Evolutionary conservation across 1,140 invertebrate genomes (phyloP), one percentile per base, ranked within the genome.

Genomic region (Pogonomyrmex barbatus): DNA sequence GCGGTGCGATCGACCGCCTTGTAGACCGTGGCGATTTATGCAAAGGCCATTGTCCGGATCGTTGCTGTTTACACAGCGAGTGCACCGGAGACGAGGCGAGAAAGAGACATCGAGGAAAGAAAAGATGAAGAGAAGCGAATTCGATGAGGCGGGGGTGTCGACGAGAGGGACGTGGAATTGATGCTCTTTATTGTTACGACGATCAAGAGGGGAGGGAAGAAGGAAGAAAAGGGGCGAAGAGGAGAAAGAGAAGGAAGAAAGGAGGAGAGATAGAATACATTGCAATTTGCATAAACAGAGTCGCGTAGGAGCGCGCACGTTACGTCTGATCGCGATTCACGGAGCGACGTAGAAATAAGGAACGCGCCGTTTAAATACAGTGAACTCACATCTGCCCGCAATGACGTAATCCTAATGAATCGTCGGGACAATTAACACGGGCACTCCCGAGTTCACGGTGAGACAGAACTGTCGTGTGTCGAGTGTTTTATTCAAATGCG

Each of bases 21-120:
- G 8, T 56, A 75, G 36, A 56, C 17, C 14, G 4, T 45, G 33
- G 33, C 17, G 47, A 65, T 52, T 78, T 52, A 65, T 65, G 60
- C 47, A 65, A 52, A 79, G 60, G 47, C 60, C 60, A 79, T 79
- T 65, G 60, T 79, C 76, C 60, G 76, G 60, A 30, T 14, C 42
- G 75, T 77, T n/a, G 76, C 60, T 79, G 60, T 79, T 79, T 79
- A 52, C 76, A 65, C 14, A 79, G n/a, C 33, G 76, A 65, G 14
- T 17, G 58, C 60, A 24, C 10, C 30, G 45, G 12, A 58, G 39
- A 58, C 36, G 17, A n/a, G 33, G 14, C 58, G 47, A 17, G 9
- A 30, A 30, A 8, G 42, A 60, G 24, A 45, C 39, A 24, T 60
- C 12, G n/a, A 56, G 36, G 8, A 78, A 65, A 77, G 45, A 33